phyloP scores from a whole-genome alignment of 2,888 invertebrate genomes.

The Carabus problematicus region DNA sequence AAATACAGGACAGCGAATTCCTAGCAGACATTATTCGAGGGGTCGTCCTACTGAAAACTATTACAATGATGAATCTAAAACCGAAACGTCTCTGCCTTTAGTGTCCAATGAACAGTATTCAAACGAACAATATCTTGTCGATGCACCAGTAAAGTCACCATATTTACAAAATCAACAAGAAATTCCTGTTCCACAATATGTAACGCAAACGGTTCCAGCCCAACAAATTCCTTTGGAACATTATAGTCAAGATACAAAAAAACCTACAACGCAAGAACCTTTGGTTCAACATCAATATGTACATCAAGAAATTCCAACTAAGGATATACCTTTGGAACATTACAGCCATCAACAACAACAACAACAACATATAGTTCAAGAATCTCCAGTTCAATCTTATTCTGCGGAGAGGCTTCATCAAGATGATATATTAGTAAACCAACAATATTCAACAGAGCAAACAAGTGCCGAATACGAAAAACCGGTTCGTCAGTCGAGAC shows the following conservation, averaged over 20 bases:
- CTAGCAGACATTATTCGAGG: slow-evolving; percentile 11
- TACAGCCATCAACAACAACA: slow-evolving; percentile 51
- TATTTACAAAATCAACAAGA: slow-evolving; percentile 5
- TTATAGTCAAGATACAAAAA: slow-evolving; percentile 13
- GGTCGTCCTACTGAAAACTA: slow-evolving; percentile 35
- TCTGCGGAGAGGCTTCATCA: no score
- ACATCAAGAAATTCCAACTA: slow-evolving; percentile 50
- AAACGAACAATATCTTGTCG: slow-evolving; percentile 13
- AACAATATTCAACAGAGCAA: slow-evolving; percentile 48
- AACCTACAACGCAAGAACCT: slow-evolving; percentile 46
- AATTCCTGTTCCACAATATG: slow-evolving; percentile 51
- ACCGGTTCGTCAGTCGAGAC: not conserved
- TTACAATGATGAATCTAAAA: slow-evolving; percentile 38
- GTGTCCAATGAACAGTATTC: slow-evolving; percentile 14
- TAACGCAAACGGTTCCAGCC: slow-evolving; percentile 61
- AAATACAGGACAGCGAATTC: slow-evolving; percentile 44
- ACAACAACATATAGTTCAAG: slow-evolving; percentile 50
- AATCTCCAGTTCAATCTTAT: no score
- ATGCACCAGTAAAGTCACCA: slow-evolving; percentile 4
- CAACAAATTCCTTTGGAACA: slow-evolving; percentile 58
- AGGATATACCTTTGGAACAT: slow-evolving; percentile 11
- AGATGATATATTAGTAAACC: slow-evolving; percentile 21
- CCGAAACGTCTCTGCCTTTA: slow-evolving; percentile 27
- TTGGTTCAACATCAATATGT: slow-evolving; percentile 51
- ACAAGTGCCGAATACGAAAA: slow-evolving; percentile 6